These are phyloP conservation scores for Arenaria interpres DNA, from an alignment of 2,113 vertebrate genomes.

Conservation along the genomic window DNA sequence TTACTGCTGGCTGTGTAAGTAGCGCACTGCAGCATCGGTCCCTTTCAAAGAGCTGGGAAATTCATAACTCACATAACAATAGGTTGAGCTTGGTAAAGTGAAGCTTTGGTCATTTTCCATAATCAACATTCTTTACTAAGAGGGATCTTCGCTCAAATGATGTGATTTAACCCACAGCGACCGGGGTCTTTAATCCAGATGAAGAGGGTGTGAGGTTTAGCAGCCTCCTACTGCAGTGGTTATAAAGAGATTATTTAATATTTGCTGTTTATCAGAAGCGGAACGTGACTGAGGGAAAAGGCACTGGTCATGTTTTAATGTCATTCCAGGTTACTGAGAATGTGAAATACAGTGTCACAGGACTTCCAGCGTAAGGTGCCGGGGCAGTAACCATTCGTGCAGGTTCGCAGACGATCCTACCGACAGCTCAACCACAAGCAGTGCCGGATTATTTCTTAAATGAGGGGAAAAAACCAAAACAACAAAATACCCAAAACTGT, in stretches of 20 bases:
- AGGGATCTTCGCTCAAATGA: not conserved
- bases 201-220: not conserved
- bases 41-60: not conserved
- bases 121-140: not conserved
- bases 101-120: not conserved
- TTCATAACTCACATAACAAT: fast-evolving
- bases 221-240: not conserved
- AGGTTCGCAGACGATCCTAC: not conserved
- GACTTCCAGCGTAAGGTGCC: not conserved
- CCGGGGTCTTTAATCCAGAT: not conserved
- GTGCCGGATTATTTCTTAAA: not conserved
- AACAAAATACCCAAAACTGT: no score
- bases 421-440: not conserved
- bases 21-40: not conserved
- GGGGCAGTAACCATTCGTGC: not conserved
- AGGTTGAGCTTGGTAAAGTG: not conserved
- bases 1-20: not conserved
- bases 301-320: not conserved
- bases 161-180: not conserved
- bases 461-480: no score
- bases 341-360: not conserved
- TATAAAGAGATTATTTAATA: not conserved
- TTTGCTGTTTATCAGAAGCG: not conserved
- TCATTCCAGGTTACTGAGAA: not conserved
- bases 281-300: not conserved